These are phyloP conservation scores for Acronicta alni DNA, from an alignment of 2,888 invertebrate genomes.

Conservation along the genomic window DNA sequence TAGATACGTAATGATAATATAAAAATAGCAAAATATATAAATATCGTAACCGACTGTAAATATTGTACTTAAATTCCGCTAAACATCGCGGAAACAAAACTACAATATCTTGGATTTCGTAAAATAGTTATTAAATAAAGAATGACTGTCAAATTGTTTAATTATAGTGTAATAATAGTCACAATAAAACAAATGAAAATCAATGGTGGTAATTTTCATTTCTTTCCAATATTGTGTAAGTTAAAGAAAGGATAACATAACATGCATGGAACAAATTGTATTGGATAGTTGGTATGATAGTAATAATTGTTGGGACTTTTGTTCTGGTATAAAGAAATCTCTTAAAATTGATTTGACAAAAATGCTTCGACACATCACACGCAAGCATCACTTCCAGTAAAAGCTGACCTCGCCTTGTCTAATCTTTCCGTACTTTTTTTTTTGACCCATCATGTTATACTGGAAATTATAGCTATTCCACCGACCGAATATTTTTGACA, in stretches of 20 bases:
- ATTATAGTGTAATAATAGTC: slow-evolving; percentile 42
- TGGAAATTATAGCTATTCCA: too few species aligned
- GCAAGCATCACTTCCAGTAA: too few species aligned
- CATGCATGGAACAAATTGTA: background rate
- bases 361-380: too few species aligned
- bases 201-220: background rate
- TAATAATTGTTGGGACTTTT: too few species aligned
- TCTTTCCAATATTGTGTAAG: background rate
- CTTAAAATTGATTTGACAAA: too few species aligned
- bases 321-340: too few species aligned
- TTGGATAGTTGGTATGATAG: background rate
- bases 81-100: slow-evolving; percentile 24
- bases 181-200: slow-evolving; percentile 12
- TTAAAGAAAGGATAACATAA: too few species aligned
- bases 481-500: too few species aligned
- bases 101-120: slow-evolving; percentile 30
- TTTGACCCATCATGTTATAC: too few species aligned
- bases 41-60: slow-evolving; percentile 37
- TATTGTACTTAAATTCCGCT: slow-evolving; percentile 45
- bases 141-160: slow-evolving; percentile 49
- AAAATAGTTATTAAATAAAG: slow-evolving; percentile 30
- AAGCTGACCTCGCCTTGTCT: too few species aligned
- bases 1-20: slow-evolving; percentile 32
- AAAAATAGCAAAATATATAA: slow-evolving; percentile 39
- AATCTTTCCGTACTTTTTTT: too few species aligned